A percentile compares a stretch with the other conserved stretches of the same genome.
phyloP scores from a whole-genome alignment of 2,113 vertebrate genomes.

The Dolichallabes microphthalmus region DNA sequence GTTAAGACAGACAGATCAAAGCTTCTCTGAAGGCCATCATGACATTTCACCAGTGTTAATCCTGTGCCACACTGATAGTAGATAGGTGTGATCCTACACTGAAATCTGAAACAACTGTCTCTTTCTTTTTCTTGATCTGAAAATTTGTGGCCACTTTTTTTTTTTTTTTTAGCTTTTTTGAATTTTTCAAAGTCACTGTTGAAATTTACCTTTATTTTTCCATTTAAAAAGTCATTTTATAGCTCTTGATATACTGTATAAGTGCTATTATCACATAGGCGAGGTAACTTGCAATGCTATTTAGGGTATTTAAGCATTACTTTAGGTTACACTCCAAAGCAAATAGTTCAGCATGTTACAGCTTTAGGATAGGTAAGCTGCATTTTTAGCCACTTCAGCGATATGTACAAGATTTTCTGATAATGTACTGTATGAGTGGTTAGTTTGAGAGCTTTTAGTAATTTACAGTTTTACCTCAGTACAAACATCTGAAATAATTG shows the following conservation, averaged over 20 bases:
- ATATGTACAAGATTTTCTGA: not conserved
- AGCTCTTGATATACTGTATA: not conserved
- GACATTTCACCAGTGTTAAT: not conserved
- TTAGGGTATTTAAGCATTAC: not conserved
- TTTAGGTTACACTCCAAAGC: too few species aligned
- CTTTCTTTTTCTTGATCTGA: not conserved
- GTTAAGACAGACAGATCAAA: constrained; percentile 2
- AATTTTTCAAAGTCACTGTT: not conserved
- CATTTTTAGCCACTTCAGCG: not conserved
- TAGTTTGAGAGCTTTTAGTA: not conserved
- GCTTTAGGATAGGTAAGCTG: not conserved
- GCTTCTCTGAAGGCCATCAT: not conserved
- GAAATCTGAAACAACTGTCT: not conserved
- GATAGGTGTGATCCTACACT: not conserved
- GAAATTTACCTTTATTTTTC: not conserved
- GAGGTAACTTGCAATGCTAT: not conserved
- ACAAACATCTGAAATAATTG: not conserved
- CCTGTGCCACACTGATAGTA: not conserved
- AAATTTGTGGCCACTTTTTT: not conserved
- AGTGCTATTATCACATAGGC: not conserved
- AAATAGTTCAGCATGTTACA: not conserved
- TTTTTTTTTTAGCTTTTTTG: too few species aligned
- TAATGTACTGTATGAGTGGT: not conserved
- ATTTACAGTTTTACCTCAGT: not conserved
- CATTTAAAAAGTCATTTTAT: not conserved